Percentiles rank a stretch among this genome's conserved stretches.
Evolutionary conservation across 2,113 vertebrate species (phyloP).

Genomic region (Vanacampus margaritifer): DNA sequence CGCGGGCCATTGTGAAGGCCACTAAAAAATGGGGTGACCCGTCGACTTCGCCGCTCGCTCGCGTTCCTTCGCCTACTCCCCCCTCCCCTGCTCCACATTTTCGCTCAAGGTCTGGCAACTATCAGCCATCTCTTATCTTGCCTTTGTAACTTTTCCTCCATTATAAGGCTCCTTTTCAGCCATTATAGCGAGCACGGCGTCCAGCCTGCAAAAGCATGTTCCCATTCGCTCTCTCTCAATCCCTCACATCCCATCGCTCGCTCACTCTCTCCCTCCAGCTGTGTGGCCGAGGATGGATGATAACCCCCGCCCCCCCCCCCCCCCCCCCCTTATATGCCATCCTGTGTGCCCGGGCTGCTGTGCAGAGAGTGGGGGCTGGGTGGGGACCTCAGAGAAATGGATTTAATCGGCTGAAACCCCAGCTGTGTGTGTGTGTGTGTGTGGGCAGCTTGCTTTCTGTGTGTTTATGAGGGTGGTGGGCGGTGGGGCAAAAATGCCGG

Average conservation of each 20-base stretch:
- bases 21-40: conserved; percentile 68
- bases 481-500: conserved; percentile 63
- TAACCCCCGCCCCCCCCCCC: conserved; percentile 47
- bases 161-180: conserved; percentile 5
- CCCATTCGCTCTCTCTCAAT: conserved; percentile 13
- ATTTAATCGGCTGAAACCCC: conserved; percentile 77
- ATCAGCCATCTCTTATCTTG: conserved; percentile 23
- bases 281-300: conserved; percentile 63
- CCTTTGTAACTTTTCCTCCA: conserved; percentile 1
- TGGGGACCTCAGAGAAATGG: conserved; percentile 74
- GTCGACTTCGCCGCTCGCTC: conserved; percentile 38
- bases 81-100: conserved; percentile 57
- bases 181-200: conserved; percentile 15
- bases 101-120: conserved; percentile 49
- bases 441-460: conserved; percentile 47
- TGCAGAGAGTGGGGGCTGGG: conserved; percentile 65
- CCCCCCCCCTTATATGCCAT: conserved; percentile 28
- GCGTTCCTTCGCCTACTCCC: conserved; percentile 8
- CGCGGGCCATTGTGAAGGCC: conserved; percentile 63
- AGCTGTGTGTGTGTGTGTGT: conserved; percentile 63
- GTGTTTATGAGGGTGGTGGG: conserved; percentile 42
- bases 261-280: conserved; percentile 61
- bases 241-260: conserved; percentile 44
- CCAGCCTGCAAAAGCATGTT: conserved; percentile 1
- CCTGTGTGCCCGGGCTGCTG: conserved; percentile 62